Percentiles rank a stretch among this genome's conserved stretches.
phyloP scores from a whole-genome alignment of 2,797 vertebrate species.

The Micromesistius poutassou region DNA sequence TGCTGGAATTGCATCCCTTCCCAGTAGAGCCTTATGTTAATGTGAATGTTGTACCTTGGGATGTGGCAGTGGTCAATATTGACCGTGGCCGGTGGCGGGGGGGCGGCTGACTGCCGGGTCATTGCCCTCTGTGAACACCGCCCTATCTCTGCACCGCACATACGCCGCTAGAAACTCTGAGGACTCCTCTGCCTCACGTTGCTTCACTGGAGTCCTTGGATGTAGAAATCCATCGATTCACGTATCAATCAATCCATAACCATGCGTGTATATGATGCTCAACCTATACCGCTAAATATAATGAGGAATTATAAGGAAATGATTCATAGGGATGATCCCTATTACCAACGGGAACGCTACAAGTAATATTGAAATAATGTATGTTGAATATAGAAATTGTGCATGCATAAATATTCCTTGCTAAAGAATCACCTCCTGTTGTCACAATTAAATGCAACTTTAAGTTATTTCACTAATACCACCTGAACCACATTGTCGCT shows the following conservation, averaged over 20 bases:
- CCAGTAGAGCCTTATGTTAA: neutral
- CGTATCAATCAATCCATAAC: too few relatives aligned
- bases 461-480: too few relatives aligned
- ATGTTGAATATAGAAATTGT: too few relatives aligned
- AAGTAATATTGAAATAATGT: too few relatives aligned
- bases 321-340: too few relatives aligned
- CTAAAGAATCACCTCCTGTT: neutral
- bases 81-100: neutral
- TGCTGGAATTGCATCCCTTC: neutral
- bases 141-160: neutral
- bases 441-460: neutral
- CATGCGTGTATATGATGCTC: too few relatives aligned
- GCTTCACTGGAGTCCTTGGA: neutral
- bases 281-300: too few relatives aligned
- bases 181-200: neutral
- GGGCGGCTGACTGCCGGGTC: neutral
- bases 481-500: neutral
- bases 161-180: neutral
- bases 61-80: neutral
- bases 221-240: too few relatives aligned
- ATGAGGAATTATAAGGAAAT: too few relatives aligned
- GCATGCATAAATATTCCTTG: neutral
- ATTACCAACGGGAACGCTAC: too few relatives aligned
- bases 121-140: neutral
- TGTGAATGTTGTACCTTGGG: neutral